These are phyloP conservation scores for Anolis carolinensis DNA, from an alignment of 2,113 vertebrate species.

Conservation along the genomic window DNA sequence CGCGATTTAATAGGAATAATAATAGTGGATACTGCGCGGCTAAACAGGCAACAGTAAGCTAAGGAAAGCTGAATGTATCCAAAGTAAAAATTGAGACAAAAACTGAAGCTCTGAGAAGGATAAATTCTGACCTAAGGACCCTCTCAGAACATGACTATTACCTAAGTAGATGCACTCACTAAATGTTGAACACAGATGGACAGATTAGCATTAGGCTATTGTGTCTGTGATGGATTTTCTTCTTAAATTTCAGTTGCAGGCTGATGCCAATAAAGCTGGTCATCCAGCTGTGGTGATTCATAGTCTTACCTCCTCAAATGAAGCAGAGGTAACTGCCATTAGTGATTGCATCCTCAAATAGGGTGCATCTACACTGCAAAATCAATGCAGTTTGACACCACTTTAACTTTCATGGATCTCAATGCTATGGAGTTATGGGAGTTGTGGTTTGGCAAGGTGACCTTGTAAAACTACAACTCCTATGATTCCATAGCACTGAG, in stretches of 20 bases:
- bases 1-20: neutral
- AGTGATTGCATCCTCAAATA: no score
- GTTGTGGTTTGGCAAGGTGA: no score
- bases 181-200: conserved; percentile 48
- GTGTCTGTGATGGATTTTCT: conserved; percentile 49
- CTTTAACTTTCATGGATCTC: no score
- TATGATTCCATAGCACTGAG: no score
- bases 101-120: neutral
- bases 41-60: neutral
- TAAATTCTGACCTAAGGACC: neutral
- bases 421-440: no score
- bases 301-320: neutral
- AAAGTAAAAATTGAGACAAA: neutral
- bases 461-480: no score
- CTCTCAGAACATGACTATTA: neutral
- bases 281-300: no score
- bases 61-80: neutral
- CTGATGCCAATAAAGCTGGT: conserved; percentile 32
- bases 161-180: neutral
- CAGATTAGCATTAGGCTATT: conserved; percentile 41
- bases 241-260: conserved; percentile 58
- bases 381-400: no score
- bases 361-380: no score
- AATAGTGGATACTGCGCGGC: neutral
- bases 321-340: no score